Evolutionary conservation across 2,888 invertebrate species (phyloP), one percentile per base, ranked within the genome.

Genomic region (Agrochola litura): DNA sequence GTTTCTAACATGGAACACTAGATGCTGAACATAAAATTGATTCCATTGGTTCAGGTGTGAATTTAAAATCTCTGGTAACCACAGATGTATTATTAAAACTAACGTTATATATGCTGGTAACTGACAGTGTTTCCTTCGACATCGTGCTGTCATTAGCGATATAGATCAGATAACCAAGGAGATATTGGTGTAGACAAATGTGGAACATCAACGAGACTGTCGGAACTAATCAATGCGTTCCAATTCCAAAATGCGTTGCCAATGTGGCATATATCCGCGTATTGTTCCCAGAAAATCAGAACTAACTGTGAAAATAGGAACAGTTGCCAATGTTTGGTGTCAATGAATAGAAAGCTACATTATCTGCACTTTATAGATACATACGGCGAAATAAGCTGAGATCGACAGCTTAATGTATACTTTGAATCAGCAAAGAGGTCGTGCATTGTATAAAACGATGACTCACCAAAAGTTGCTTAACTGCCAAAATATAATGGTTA

Each of bases 211-310:
- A 64, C 56, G 14, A 54, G 43, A 70, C 60, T 54, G 66, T 58
- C 75, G 68, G 66, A 86, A 86, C 79, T 68, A 79, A 86, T 82
- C 85, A 82, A 84, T 67, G 52, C 74, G 76, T 81, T 72, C 82
- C 79, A 67, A 69, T 86, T 79, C 41, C 73, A 67, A 78, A 77
- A 82, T 73, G 72, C 74, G 83, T 72, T 69, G 65, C 69, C 63
- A 69, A 70, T 65, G 65, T 56, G 58, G 60, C 52, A 67, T 83
- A 72, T 73, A 70, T 83, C 86, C 83, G 82, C 82, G 60, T 52
- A 83, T 85, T 85, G 83, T 85, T 76, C 73, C 69, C 63, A 70
- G 69, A 75, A 79, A 76, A 72, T 70, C 76, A 54, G 65, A 84
- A 64, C 49, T 70, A 73, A 52, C 69, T 66, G 43, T 78, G 60